Base-by-base conservation (phyloP, 1,140 invertebrate species). In the Hirudo medicinalis region DNA sequence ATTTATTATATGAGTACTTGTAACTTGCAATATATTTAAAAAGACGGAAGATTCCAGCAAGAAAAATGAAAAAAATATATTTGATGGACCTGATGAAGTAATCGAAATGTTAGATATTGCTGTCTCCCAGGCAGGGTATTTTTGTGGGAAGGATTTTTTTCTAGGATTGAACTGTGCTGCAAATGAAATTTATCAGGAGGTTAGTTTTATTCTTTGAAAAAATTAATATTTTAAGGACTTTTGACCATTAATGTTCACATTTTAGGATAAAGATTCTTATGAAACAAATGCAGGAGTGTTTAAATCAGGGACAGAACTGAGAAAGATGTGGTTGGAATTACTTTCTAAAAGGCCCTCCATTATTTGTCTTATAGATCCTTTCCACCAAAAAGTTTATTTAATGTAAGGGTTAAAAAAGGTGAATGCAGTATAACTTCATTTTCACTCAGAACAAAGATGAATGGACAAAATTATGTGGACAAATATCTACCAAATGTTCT, bases 131-230 rank as follows among this genome's bases (percentile, higher is more conserved):
- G 43, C 43, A 8, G 43, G 43, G 43, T 49, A 49, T 49, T 49
- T 49, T 49, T 49, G 43, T 49, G 43, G 13, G 43, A 32, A 63
- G 29, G 57, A 63, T 32, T 63, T 63, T 63, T 63, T 25, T 63
- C 9, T 63, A 32, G 57, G 57, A 63, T 32, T 63, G 57, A 63
- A 63, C 29, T 63, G 57, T 32, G 22, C 57, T n/a, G 19, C 57
- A 25, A 22, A 63, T 25, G 57, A 63, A 25, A 11, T 25, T 32
- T 63, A 25, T 63, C 57, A 63, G 15, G 57, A 63, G 29, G 57
- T 63, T 25, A 6, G 3, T 63, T 57, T 9, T 25, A 57, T n/a
- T 57, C 25, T 57, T 57, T n/a, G n/a, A n/a, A 25, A 22, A 25
- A 25, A 63, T 32, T 15, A 32, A 63, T 25, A 63, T 63, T 13